phyloP scores from a whole-genome alignment of 2,797 vertebrate species.

The Sandelia bainsii region DNA sequence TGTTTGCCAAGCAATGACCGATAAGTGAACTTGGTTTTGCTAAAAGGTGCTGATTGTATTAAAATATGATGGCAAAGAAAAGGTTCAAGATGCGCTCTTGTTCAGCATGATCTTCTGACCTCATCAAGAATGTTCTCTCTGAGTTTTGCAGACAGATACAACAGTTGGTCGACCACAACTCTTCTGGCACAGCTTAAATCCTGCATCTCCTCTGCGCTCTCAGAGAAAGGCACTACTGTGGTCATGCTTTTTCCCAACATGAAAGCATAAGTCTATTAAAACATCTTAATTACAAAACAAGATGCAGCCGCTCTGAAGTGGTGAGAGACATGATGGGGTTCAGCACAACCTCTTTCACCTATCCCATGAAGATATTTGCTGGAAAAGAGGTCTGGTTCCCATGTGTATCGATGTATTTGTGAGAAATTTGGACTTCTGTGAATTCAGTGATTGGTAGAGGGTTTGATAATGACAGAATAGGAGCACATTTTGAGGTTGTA shows the following conservation, averaged over 20 bases:
- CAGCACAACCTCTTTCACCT: slow-evolving; percentile 35
- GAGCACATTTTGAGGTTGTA: slow-evolving; percentile 43
- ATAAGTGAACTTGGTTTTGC: slow-evolving; percentile 2
- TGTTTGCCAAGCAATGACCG: slow-evolving; percentile 26
- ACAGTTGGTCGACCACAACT: slow-evolving; percentile 43
- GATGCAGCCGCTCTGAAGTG: slow-evolving; percentile 38
- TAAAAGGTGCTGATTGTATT: slow-evolving; percentile 10
- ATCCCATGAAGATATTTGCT: slow-evolving; percentile 27
- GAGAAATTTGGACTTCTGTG: slow-evolving; percentile 16
- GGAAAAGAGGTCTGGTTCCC: slow-evolving; percentile 1
- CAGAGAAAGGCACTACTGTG: slow-evolving; percentile 52
- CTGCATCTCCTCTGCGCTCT: slow-evolving; percentile 34
- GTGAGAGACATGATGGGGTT: slow-evolving; percentile 38
- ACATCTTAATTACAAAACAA: slow-evolving; percentile 67
- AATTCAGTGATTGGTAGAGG: slow-evolving; percentile 21
- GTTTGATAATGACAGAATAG: slow-evolving; percentile 53
- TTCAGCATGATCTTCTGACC: slow-evolving; percentile 28
- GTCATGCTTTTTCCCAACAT: slow-evolving; percentile 55
- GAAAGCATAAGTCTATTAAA: slow-evolving; percentile 77
- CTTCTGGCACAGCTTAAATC: slow-evolving; percentile 56
- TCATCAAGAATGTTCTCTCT: slow-evolving; percentile 35
- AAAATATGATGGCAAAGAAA: not conserved
- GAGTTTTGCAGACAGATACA: slow-evolving; percentile 63
- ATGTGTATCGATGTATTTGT: slow-evolving; percentile 42
- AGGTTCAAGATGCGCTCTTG: slow-evolving; percentile 21